Conservation (phyloP, 2,113 vertebrate species). For the Prunella fulvescens region DNA sequence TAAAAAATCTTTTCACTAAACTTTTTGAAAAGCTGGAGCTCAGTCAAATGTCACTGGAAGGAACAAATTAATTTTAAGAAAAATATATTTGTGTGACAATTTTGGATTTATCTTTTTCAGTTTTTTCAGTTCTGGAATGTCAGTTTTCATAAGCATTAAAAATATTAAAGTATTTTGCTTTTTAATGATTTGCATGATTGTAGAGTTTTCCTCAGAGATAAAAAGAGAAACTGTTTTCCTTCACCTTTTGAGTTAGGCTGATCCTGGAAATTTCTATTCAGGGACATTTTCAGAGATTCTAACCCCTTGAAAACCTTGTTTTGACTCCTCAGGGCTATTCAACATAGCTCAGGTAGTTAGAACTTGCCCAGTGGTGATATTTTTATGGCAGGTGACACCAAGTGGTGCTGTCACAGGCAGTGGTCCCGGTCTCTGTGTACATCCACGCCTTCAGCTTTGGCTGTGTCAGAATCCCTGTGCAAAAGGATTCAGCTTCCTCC, state of each 20-base stretch:
- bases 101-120: background rate
- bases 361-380: background rate
- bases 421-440: rapidly evolving
- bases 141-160: background rate
- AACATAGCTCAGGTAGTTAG: background rate
- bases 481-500: background rate
- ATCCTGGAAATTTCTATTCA: background rate
- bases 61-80: background rate
- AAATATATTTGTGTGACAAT: background rate
- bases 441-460: background rate
- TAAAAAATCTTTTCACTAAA: background rate
- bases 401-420: background rate
- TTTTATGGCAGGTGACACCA: background rate
- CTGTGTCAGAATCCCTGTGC: background rate
- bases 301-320: background rate
- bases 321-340: background rate
- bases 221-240: background rate
- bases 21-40: background rate
- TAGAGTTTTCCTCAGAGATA: background rate
- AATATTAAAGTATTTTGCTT: background rate
- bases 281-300: background rate
- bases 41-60: background rate
- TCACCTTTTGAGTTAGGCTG: background rate
- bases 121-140: background rate
- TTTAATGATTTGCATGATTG: background rate